These are phyloP conservation scores for Cygnus atratus DNA, from an alignment of 2,113 vertebrate genomes.

Conservation along the genomic window DNA sequence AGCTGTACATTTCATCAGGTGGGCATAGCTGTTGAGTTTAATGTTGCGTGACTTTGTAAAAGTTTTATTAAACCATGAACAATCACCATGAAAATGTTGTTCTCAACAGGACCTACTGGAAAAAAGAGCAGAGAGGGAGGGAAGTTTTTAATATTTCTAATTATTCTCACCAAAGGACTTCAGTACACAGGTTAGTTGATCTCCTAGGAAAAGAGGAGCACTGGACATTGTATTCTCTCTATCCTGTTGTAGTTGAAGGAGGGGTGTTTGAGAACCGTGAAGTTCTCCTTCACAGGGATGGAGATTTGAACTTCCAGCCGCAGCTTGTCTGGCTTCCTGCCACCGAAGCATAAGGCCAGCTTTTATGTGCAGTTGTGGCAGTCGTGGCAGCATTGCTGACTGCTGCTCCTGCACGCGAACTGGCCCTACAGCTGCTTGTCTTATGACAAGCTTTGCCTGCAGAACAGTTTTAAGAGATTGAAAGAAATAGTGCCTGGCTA, in stretches of 20 bases:
- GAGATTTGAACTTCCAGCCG: not conserved
- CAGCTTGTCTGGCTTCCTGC: not conserved
- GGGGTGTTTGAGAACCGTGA: not conserved
- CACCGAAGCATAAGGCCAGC: not conserved
- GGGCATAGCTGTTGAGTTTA: not conserved
- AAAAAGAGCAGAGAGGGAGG: not conserved
- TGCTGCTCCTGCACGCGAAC: not conserved
- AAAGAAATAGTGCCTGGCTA: not conserved
- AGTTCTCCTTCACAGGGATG: not conserved
- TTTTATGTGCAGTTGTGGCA: not conserved
- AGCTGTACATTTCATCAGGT: not conserved
- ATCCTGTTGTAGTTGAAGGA: not conserved
- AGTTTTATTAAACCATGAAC: not conserved
- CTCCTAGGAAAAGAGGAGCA: not conserved
- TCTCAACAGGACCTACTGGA: not conserved
- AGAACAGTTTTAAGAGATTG: not conserved
- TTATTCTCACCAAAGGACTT: not conserved
- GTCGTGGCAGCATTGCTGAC: not conserved
- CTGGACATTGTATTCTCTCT: not conserved
- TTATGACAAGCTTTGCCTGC: not conserved
- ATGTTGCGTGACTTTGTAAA: not conserved
- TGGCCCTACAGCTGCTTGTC: not conserved
- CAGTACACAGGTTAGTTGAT: not conserved
- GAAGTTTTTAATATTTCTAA: not conserved
- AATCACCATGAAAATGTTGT: not conserved